Evolutionary conservation across 2,888 invertebrate genomes (phyloP).

Genomic region (Cephus pygmeus): DNA sequence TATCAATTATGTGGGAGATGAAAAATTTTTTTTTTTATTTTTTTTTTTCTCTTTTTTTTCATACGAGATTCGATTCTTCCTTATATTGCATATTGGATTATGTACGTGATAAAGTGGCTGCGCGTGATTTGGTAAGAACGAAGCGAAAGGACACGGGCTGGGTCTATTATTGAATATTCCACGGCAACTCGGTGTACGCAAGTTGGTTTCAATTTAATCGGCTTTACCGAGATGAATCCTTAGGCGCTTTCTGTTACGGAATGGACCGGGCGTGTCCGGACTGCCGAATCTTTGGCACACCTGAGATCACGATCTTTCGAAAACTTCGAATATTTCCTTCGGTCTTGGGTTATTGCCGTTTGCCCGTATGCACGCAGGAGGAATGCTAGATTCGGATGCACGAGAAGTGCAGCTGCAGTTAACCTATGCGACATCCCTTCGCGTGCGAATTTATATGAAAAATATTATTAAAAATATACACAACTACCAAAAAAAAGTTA

Average conservation of each 20-base stretch:
- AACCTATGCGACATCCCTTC: background rate
- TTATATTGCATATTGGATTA: background rate
- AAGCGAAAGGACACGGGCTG: background rate
- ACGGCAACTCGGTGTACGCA: background rate
- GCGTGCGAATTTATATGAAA: no score
- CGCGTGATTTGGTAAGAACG: background rate
- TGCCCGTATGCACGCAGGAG: background rate
- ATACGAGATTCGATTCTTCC: background rate
- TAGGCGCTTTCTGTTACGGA: background rate
- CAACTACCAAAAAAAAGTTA: rapidly evolving
- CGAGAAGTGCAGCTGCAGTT: background rate
- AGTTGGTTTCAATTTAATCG: background rate
- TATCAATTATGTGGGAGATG: background rate
- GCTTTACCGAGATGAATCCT: background rate
- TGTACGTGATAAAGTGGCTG: background rate
- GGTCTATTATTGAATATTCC: background rate
- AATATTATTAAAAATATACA: no score
- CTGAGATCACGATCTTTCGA: background rate
- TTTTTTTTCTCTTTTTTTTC: background rate
- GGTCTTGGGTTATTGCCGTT: background rate
- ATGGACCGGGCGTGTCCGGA: background rate
- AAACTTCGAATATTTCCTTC: background rate
- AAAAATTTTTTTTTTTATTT: background rate
- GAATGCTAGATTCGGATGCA: background rate
- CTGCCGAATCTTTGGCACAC: background rate